Evolutionary conservation across 2,888 invertebrate genomes (phyloP).

Genomic region (Arctia plantaginis): DNA sequence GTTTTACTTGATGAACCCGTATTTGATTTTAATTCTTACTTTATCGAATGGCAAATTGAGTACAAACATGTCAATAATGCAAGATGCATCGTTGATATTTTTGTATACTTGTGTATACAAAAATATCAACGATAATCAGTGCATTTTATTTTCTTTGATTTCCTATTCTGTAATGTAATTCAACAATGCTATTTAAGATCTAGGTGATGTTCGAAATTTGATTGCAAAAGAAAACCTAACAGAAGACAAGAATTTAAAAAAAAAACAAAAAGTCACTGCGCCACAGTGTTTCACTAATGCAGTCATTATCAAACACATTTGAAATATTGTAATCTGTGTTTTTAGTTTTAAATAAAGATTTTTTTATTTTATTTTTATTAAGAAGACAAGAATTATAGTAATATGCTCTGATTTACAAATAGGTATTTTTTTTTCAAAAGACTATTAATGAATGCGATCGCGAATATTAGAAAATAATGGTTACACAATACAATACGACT

Average conservation of each 20-base stretch:
- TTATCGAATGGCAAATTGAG: background rate
- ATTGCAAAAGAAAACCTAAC: background rate
- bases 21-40: constrained; percentile 3
- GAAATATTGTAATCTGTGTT: too few species aligned
- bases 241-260: background rate
- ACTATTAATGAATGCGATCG: background rate
- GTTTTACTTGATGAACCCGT: constrained; percentile 5
- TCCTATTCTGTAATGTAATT: background rate
- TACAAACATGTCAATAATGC: background rate
- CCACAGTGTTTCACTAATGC: too few species aligned
- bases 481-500: background rate
- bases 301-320: too few species aligned
- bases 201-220: background rate
- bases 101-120: too few species aligned
- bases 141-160: background rate
- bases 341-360: too few species aligned
- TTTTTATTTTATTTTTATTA: too few species aligned
- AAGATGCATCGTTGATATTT: background rate
- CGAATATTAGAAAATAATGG: background rate
- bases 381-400: too few species aligned
- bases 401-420: too few species aligned
- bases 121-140: background rate
- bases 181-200: background rate
- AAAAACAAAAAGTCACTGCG: background rate
- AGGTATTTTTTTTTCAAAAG: background rate